These are phyloP conservation scores for Blastobasis adustella DNA, from an alignment of 2,888 invertebrate genomes.

Conservation along the genomic window DNA sequence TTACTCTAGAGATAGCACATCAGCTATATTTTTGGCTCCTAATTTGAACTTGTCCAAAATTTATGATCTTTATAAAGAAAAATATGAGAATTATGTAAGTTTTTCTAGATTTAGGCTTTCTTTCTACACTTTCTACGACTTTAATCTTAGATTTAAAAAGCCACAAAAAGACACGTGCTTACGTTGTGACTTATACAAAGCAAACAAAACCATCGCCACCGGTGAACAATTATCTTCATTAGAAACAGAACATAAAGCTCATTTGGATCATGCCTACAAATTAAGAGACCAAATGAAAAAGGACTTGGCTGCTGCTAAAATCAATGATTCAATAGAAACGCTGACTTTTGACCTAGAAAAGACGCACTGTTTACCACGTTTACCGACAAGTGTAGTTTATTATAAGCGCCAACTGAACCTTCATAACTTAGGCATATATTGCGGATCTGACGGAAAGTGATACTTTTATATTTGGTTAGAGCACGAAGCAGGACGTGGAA, in stretches of 20 bases:
- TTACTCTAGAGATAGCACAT: slow-evolving; percentile 6
- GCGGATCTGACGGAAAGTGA: slow-evolving; percentile 14
- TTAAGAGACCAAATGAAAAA: slow-evolving; percentile 12
- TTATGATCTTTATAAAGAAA: slow-evolving; percentile 8
- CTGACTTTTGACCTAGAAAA: slow-evolving; percentile 17
- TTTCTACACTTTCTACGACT: slow-evolving; percentile 8
- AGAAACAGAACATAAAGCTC: slow-evolving; percentile 9
- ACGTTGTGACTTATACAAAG: slow-evolving; percentile 8
- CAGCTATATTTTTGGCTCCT: slow-evolving; percentile 10
- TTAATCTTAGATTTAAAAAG: slow-evolving; percentile 12
- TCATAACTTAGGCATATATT: slow-evolving; percentile 21
- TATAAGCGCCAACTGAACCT: slow-evolving; percentile 23
- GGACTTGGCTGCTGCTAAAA: slow-evolving; percentile 8
- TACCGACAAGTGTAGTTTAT: slow-evolving; percentile 21
- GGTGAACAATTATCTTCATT: slow-evolving; percentile 1
- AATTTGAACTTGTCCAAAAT: slow-evolving; percentile 7
- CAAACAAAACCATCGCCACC: slow-evolving; percentile 2
- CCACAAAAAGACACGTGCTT: slow-evolving; percentile 13
- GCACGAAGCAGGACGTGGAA: slow-evolving; percentile 20
- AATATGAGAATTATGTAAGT: slow-evolving; percentile 3
- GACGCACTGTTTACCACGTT: slow-evolving; percentile 15
- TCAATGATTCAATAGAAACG: slow-evolving; percentile 5
- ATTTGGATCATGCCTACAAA: slow-evolving; percentile 7
- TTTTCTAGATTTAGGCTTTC: slow-evolving; percentile 3
- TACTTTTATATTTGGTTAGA: slow-evolving; percentile 21